Conservation (phyloP, 2,797 vertebrate genomes). For the Hippocampus kuda region DNA sequence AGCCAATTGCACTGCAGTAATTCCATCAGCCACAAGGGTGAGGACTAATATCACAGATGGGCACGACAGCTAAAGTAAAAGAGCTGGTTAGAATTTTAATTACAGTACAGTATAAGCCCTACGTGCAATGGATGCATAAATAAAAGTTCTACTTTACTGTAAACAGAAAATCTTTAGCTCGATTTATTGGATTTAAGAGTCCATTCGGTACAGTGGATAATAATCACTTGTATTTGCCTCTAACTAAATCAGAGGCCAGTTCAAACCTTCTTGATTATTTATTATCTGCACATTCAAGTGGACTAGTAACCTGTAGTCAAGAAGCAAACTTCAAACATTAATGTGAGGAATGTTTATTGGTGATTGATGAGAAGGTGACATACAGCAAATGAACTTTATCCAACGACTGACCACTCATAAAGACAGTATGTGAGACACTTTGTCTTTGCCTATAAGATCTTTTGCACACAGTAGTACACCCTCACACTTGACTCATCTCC, state of each 20-base stretch:
- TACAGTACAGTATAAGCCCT: no score
- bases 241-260: not conserved
- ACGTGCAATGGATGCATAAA: no score
- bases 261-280: not conserved
- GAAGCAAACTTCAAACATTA: constrained; percentile 11
- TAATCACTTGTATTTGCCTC: not conserved
- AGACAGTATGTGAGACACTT: constrained; percentile 24
- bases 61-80: not conserved
- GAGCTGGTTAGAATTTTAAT: not conserved
- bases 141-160: no score
- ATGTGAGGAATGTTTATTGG: constrained; percentile 36
- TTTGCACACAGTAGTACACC: constrained; percentile 34
- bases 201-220: not conserved
- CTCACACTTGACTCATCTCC: constrained; percentile 49
- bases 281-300: not conserved
- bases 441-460: constrained; percentile 21
- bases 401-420: constrained; percentile 33
- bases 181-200: not conserved
- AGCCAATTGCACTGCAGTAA: constrained; percentile 11
- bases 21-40: constrained; percentile 31
- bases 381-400: constrained; percentile 27
- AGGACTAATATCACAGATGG: constrained; percentile 14
- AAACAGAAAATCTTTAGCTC: no score
- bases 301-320: not conserved
- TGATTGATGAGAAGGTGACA: constrained; percentile 32